phyloP scores from a whole-genome alignment of 2,888 invertebrate species.

The Drosophila ustulata region DNA sequence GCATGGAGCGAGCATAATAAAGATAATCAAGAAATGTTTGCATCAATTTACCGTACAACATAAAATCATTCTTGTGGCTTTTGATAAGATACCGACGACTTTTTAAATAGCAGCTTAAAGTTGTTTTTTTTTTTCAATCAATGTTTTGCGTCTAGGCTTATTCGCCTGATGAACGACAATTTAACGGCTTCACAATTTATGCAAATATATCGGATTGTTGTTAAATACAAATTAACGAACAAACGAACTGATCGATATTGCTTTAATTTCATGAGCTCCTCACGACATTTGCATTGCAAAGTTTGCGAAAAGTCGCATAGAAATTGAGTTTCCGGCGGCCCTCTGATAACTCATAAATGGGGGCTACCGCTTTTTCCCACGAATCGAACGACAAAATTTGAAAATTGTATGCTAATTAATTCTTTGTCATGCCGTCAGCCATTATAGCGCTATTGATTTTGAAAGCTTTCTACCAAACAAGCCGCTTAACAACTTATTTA shows the following conservation, averaged over 20 bases:
- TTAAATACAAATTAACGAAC: slow-evolving; percentile 31
- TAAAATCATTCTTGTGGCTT: neutral
- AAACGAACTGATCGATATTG: slow-evolving; percentile 36
- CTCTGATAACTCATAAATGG: slow-evolving; percentile 49
- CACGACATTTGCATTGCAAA: slow-evolving; percentile 59
- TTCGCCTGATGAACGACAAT: slow-evolving; percentile 56
- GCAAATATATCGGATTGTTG: slow-evolving; percentile 16
- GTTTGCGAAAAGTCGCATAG: slow-evolving; percentile 35
- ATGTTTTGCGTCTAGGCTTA: slow-evolving; percentile 20
- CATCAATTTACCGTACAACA: neutral
- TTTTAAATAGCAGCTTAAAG: neutral
- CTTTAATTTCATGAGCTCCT: slow-evolving; percentile 22
- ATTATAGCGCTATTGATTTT: slow-evolving; percentile 69
- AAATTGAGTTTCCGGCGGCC: slow-evolving; percentile 57
- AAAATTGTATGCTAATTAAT: slow-evolving; percentile 76
- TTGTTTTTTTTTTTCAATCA: neutral
- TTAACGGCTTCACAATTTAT: slow-evolving; percentile 13
- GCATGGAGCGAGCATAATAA: neutral
- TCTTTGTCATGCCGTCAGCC: slow-evolving; percentile 58
- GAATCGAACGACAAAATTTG: slow-evolving; percentile 61
- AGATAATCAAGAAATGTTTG: neutral
- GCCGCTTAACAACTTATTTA: slow-evolving; percentile 74
- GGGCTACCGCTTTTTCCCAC: slow-evolving; percentile 63
- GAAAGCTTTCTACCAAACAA: slow-evolving; percentile 72
- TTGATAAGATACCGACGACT: slow-evolving; percentile 39